phyloP scores from a whole-genome alignment of 2,797 vertebrate genomes.

The Alca torda region DNA sequence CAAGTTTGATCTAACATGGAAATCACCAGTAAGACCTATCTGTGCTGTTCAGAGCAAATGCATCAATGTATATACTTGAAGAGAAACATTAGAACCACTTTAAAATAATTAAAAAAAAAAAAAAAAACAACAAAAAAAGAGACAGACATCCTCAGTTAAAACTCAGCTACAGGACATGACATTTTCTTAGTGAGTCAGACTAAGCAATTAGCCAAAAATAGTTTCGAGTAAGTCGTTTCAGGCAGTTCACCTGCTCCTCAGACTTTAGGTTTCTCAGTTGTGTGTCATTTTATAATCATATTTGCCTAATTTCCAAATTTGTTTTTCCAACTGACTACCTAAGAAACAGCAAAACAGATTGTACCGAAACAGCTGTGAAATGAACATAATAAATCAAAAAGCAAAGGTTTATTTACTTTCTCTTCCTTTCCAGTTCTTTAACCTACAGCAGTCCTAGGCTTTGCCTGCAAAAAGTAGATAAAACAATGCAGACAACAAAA shows the following conservation, averaged over 20 bases:
- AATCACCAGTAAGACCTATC: background rate
- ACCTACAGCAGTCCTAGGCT: background rate
- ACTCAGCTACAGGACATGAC: background rate
- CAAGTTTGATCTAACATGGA: background rate
- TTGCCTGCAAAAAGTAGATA: background rate
- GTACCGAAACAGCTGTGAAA: background rate
- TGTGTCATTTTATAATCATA: slow-evolving; percentile 3
- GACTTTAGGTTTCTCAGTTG: background rate
- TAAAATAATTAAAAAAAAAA: background rate
- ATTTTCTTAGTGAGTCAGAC: background rate
- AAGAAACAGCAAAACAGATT: slow-evolving; percentile 22
- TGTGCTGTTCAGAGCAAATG: background rate
- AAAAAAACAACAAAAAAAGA: background rate
- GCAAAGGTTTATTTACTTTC: slow-evolving; percentile 11
- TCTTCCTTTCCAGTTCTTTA: background rate
- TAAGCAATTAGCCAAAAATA: slow-evolving; percentile 27
- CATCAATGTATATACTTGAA: background rate
- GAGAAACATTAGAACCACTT: background rate
- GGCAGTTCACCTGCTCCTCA: slow-evolving; percentile 47
- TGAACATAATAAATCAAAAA: slow-evolving; percentile 34
- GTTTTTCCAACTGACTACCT: slow-evolving; percentile 34
- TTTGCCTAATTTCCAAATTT: slow-evolving; percentile 21
- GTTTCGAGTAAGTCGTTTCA: background rate
- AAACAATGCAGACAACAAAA: background rate
- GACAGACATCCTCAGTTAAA: background rate